A percentile compares a stretch with the other conserved stretches of the same genome.
These are phyloP conservation scores for Bathynomus jamesi DNA, from an alignment of 1,140 invertebrate genomes.

Conservation along the genomic window DNA sequence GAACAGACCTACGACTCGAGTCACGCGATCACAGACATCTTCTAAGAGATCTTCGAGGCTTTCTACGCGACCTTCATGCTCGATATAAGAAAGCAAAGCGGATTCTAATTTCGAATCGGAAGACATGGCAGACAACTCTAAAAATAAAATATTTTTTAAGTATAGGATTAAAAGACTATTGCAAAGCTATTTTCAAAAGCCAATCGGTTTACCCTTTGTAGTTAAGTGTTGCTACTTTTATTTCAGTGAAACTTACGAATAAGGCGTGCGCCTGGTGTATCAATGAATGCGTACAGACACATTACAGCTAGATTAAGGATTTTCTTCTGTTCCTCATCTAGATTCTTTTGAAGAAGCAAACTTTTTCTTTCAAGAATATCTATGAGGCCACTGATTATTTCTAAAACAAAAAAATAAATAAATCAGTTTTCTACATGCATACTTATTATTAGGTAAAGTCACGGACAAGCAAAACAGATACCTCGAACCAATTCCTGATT, in stretches of 20 bases:
- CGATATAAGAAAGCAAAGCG: background rate
- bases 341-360: background rate
- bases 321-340: background rate
- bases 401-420: background rate
- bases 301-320: background rate
- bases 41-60: background rate
- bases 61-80: background rate
- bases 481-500: background rate
- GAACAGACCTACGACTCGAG: background rate
- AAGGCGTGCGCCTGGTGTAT: background rate
- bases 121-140: background rate
- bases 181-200: too few relatives aligned
- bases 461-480: background rate
- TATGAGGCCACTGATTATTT: background rate
- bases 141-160: too few relatives aligned
- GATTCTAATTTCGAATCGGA: background rate
- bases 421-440: background rate
- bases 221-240: too few relatives aligned
- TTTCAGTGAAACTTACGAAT: background rate
- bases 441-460: background rate
- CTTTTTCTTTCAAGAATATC: background rate
- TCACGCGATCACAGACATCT: background rate
- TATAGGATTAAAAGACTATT: too few relatives aligned
- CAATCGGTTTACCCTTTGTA: too few relatives aligned
- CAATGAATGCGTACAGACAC: background rate